These are phyloP conservation scores for Huso huso DNA, from an alignment of 2,797 vertebrate genomes.

Conservation along the genomic window DNA sequence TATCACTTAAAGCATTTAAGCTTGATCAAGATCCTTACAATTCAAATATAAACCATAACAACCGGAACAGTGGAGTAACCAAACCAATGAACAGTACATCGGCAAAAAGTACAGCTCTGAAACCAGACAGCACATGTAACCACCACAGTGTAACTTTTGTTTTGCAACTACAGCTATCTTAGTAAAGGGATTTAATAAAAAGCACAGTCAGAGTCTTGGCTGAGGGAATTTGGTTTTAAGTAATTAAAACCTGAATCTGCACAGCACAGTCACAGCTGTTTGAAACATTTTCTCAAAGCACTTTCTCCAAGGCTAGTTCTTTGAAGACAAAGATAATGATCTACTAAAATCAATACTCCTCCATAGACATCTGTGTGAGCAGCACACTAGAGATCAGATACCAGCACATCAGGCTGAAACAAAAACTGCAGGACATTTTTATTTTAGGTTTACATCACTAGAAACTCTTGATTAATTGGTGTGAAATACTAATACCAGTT, in stretches of 20 bases:
- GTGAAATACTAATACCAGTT: too few relatives aligned
- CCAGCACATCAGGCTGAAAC: not conserved
- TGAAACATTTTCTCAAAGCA: not conserved
- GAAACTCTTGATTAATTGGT: too few relatives aligned
- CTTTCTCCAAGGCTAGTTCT: not conserved
- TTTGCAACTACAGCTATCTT: not conserved
- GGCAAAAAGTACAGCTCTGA: too few relatives aligned
- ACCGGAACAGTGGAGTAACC: too few relatives aligned
- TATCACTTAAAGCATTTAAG: too few relatives aligned
- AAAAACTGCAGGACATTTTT: not conserved
- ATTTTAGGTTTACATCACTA: too few relatives aligned
- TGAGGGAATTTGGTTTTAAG: not conserved
- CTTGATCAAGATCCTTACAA: too few relatives aligned
- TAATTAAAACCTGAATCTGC: not conserved
- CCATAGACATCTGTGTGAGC: not conserved
- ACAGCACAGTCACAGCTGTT: not conserved
- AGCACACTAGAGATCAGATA: not conserved
- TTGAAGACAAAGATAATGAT: not conserved
- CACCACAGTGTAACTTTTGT: too few relatives aligned
- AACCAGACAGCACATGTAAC: too few relatives aligned
- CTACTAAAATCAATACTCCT: not conserved
- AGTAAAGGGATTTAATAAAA: constrained; percentile 1
- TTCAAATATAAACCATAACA: too few relatives aligned
- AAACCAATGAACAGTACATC: too few relatives aligned
- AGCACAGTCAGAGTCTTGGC: not conserved